A percentile compares a stretch with the other conserved stretches of the same genome.
Conservation (phyloP, 2,113 vertebrate genomes). For the Saimiri boliviensis region DNA sequence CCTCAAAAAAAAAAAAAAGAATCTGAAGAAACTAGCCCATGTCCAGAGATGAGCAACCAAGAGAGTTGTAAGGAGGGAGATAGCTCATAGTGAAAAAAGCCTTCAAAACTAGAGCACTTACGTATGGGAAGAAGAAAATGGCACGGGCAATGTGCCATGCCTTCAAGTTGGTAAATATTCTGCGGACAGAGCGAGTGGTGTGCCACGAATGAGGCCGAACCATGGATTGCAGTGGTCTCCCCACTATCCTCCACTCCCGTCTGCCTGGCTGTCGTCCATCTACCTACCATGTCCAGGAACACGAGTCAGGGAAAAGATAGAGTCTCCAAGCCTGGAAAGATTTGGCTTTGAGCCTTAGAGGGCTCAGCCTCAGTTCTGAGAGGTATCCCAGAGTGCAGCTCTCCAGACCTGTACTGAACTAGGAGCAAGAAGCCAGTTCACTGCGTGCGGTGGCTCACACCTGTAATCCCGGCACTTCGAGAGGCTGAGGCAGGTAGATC, state of each 20-base stretch:
- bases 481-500: too few relatives aligned
- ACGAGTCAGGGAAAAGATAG: not conserved
- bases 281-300: not conserved
- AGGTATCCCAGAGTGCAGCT: not conserved
- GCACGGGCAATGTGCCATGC: too few relatives aligned
- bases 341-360: not conserved
- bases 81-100: not conserved
- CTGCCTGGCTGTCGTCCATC: accelerated
- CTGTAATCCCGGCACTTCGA: too few relatives aligned
- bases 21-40: not conserved
- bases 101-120: not conserved
- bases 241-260: not conserved
- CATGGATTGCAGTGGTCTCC: accelerated
- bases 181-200: not conserved
- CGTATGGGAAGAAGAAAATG: not conserved
- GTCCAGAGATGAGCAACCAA: not conserved
- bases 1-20: not conserved
- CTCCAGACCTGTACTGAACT: not conserved
- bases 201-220: not conserved
- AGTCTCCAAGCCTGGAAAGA: not conserved
- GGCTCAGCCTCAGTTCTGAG: not conserved
- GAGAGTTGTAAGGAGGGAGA: not conserved
- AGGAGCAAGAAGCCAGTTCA: not conserved
- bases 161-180: not conserved
- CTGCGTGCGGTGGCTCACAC: too few relatives aligned